Evolutionary conservation across 2,888 invertebrate genomes (phyloP), one percentile per base, ranked within the genome.

Genomic region (Campopleginae sp.): DNA sequence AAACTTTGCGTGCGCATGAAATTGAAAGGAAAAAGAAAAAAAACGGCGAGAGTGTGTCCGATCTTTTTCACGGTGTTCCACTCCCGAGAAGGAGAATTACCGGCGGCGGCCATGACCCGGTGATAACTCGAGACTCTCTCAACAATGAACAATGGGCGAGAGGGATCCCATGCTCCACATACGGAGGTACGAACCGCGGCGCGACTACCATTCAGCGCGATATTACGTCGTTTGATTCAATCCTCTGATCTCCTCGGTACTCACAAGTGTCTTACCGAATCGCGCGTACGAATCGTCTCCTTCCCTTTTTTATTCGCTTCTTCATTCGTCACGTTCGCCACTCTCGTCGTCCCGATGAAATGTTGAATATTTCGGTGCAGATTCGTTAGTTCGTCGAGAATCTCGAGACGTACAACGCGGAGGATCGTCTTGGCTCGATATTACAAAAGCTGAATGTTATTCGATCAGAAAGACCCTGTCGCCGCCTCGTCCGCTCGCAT

Each of bases 91-190:
- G 61, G 58, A 80, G 72, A 74, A 31, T 31, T 72, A 78, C 68
- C 61, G 10, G 58, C 84, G 10, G 48, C 84, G 92, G 90, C 92
- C 92, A 89, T 92, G 92, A 92, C 92, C 92, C 88, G 89, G 44
- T 89, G 88, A 89, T 89, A 88, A 87, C 88, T 75, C 68, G 80
- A 85, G 87, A 71, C 86, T 82, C 46, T 68, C 70, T 66, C 89
- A 90, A 93, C 92, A 92, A 93, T 93, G 91, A 90, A 93, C 93
- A 93, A 93, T 93, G 88, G 87, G 71, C 68, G 80, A 72, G 89
- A 58, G 58, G 27, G 58, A 88, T 93, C 93, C 92, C 93, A 93
- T 93, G 93, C 93, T 93, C 93, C 91, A 92, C 91, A 92, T 93
- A 92, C 89, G 89, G 61, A 74, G 72, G 79, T 66, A 48, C 33